A percentile compares a stretch with the other conserved stretches of the same genome.
Evolutionary conservation across 2,797 vertebrate species (phyloP).

Genomic region (Phyllotis vaccarum): DNA sequence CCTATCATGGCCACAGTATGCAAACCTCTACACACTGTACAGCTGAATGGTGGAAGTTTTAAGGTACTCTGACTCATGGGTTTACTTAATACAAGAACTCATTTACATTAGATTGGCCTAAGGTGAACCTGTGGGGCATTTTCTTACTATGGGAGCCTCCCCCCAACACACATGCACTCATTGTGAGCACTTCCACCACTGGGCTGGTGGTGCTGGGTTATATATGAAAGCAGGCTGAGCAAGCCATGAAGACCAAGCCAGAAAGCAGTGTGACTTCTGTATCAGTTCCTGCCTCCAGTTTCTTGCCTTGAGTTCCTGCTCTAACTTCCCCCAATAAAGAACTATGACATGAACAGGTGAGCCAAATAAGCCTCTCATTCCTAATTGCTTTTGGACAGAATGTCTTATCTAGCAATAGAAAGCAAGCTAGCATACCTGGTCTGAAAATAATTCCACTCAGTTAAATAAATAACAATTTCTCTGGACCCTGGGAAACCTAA

Average conservation of each 20-base stretch:
- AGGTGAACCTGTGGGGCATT: background rate
- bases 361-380: background rate
- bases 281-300: background rate
- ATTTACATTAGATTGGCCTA: background rate
- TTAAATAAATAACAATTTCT: conserved; percentile 32
- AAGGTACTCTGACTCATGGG: background rate
- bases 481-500: background rate
- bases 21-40: background rate
- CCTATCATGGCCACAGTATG: background rate
- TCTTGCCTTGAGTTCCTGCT: background rate
- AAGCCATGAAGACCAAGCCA: background rate
- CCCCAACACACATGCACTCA: too few relatives aligned
- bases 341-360: background rate
- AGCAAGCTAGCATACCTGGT: background rate
- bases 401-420: background rate
- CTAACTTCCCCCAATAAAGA: background rate
- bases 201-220: too few relatives aligned
- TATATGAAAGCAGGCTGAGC: background rate
- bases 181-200: background rate
- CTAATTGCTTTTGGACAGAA: background rate
- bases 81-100: conserved; percentile 26
- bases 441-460: background rate
- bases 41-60: background rate
- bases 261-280: background rate
- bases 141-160: background rate